Base-by-base conservation (phyloP, 2,797 vertebrate genomes). In the Sebastes jordani region DNA sequence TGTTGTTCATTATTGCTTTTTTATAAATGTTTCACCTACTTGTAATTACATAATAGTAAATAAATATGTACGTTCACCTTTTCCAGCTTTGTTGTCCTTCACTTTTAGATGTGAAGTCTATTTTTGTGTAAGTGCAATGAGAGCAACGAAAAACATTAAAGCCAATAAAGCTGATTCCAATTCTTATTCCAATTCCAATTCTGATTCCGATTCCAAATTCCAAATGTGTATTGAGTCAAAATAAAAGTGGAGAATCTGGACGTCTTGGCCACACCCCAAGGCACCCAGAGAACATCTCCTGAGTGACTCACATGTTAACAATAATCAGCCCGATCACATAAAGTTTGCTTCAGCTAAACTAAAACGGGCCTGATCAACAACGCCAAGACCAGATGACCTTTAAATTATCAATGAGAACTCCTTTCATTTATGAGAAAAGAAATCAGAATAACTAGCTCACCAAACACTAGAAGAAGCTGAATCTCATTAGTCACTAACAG, bases 21-120 rank as follows among this genome's bases (percentile, higher is more conserved):
- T 0, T 46, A 46, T 18, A 46, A 0, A 46, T 46, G 0, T 46
- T 46, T 46, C 42, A 18, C 16, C 16, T 18, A 46, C 7, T 46
- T 46, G 42, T 18, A 46, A 46, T 46, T 46, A 46, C 42, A 46
- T 46, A 46, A 46, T 7, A 46, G 6, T 46, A 7, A 46, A 46
- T 46, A 46, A 18, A 46, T 46, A 46, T 46, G 42, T 18, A 46
- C 16, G 0, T 42, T 7, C 0, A 42, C 38, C 38, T 18, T 46
- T 7, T 46, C 42, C 42, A 46, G 42, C 42, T 46, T 46, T 46
- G 42, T 18, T 46, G 42, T 46, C 42, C 42, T 46, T 46, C 0
- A 0, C 1, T 46, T 46, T 18, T 18, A 46, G 42, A 46, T 18
- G 42, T 18, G 3, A 46, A 46, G 16, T 46, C 7, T 18, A 46